Evolutionary conservation across 2,888 invertebrate species (phyloP), one percentile per base, ranked within the genome.

Genomic region (Trissolcus brochymenae): DNA sequence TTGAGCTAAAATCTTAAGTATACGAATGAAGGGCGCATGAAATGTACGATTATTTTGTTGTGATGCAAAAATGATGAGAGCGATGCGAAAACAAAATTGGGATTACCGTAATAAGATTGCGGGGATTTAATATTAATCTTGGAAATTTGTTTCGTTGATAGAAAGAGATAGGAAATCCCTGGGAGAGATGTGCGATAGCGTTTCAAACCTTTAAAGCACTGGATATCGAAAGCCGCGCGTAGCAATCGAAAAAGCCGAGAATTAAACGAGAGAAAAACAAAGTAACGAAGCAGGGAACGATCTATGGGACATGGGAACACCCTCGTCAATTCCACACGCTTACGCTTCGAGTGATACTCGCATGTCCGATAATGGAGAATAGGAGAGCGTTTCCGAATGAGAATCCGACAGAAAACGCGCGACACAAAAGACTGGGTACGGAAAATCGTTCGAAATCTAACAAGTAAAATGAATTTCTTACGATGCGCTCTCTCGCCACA

Each of bases 341-440:
- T 78, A 75, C 78, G 78, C 78, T 74, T 64, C 74, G 78, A 78
- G 71, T 71, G 74, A 78, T 78, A 78, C 74, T 78, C 78, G 74
- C 78, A 78, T 78, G 74, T 75, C 78, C 78, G 78, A 78, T 78
- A 78, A 78, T 78, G 78, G 73, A 78, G 78, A 78, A 71, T 67
- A 75, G 74, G 71, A 75, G 35, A 35, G 56, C 66, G 70, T 49
- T 78, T 74, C 70, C 70, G 70, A 78, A 74, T 54, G 68, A 77
- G 77, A 73, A 68, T 77, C 77, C 67, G 77, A 77, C 73, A 56
- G 73, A 67, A 73, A 73, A 61, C 65, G 55, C 77, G 73, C 64
- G 73, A 65, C 77, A 72, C 73, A 78, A 74, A 74, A 68, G 77
- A 78, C 65, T 68, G 4, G 35, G 35, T 35, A 56, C 56, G 51